phyloP scores from a whole-genome alignment of 2,113 vertebrate species.

The Halichoeres trimaculatus region DNA sequence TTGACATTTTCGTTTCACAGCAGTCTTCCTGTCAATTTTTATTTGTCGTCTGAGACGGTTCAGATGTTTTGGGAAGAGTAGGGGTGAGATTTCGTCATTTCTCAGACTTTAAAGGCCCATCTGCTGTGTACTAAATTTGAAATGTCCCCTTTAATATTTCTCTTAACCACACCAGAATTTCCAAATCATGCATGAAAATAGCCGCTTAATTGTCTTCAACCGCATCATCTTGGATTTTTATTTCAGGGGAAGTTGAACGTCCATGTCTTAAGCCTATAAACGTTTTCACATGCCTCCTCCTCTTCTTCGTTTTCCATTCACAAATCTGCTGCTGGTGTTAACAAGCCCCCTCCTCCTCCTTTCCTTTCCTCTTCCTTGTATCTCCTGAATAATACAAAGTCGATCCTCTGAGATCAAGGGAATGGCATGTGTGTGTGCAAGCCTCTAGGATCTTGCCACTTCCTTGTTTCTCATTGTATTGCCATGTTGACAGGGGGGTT shows the following conservation, averaged over 20 bases:
- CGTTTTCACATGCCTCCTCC: slow-evolving; percentile 19
- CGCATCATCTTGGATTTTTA: slow-evolving; percentile 4
- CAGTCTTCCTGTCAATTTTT: too few relatives aligned
- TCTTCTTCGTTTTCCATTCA: slow-evolving; percentile 39
- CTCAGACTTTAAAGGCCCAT: neutral
- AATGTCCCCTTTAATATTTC: slow-evolving; percentile 16
- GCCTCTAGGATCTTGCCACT: slow-evolving; percentile 67
- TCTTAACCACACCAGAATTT: neutral
- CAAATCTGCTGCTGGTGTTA: slow-evolving; percentile 42
- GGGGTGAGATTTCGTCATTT: slow-evolving; percentile 12
- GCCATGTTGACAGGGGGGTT: slow-evolving; percentile 74
- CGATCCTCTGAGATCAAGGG: slow-evolving; percentile 73
- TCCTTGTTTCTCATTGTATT: slow-evolving; percentile 78
- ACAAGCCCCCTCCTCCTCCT: slow-evolving; percentile 8
- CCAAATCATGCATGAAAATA: neutral
- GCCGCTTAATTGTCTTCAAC: neutral
- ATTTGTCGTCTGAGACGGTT: slow-evolving; percentile 21
- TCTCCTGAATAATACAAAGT: slow-evolving; percentile 52
- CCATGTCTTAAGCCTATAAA: neutral
- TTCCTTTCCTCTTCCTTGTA: too few relatives aligned
- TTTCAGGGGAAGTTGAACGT: neutral
- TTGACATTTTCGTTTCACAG: slow-evolving; percentile 57
- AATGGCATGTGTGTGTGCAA: slow-evolving; percentile 59
- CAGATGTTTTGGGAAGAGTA: slow-evolving; percentile 52
- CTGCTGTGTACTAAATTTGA: neutral